Percentiles rank a stretch among this genome's conserved stretches.
Conservation (phyloP, 2,113 vertebrate species). For the Tylochromis polylepis region DNA sequence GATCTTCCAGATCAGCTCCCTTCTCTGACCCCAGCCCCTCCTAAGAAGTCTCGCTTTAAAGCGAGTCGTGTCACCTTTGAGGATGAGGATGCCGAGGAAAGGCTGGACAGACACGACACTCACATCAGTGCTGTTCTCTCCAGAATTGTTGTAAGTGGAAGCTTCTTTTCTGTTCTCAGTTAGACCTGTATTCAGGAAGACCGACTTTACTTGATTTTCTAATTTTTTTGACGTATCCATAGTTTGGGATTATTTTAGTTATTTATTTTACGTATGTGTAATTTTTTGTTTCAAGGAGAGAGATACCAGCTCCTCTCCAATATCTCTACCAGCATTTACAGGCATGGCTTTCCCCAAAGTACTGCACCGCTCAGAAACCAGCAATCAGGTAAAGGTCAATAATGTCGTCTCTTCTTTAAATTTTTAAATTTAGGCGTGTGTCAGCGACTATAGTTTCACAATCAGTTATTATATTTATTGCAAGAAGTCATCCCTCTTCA, state of each 20-base stretch:
- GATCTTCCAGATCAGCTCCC: constrained; percentile 86
- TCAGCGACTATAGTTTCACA: not conserved
- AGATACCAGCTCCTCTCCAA: constrained; percentile 79
- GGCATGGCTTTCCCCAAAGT: constrained; percentile 85
- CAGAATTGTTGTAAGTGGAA: constrained; percentile 84
- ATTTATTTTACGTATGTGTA: not conserved
- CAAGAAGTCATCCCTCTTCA: not conserved
- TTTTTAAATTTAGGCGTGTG: not conserved
- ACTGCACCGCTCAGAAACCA: constrained; percentile 80
- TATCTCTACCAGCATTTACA: constrained; percentile 81
- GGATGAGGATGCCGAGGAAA: constrained; percentile 80
- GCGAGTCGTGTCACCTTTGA: constrained; percentile 70
- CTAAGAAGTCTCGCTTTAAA: constrained; percentile 85
- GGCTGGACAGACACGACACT: constrained; percentile 78
- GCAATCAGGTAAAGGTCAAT: constrained; percentile 72
- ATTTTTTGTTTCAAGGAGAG: constrained; percentile 75
- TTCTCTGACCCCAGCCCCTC: constrained; percentile 82
- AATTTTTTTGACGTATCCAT: not conserved
- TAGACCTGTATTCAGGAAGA: not conserved
- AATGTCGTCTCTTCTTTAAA: not conserved
- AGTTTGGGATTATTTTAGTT: not conserved
- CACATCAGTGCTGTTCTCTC: constrained; percentile 91
- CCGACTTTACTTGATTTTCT: not conserved
- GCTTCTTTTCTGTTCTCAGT: not conserved
- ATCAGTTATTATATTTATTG: not conserved